These are phyloP conservation scores for Probaryconus sp. DNA, from an alignment of 1,140 invertebrate species.

Conservation along the genomic window DNA sequence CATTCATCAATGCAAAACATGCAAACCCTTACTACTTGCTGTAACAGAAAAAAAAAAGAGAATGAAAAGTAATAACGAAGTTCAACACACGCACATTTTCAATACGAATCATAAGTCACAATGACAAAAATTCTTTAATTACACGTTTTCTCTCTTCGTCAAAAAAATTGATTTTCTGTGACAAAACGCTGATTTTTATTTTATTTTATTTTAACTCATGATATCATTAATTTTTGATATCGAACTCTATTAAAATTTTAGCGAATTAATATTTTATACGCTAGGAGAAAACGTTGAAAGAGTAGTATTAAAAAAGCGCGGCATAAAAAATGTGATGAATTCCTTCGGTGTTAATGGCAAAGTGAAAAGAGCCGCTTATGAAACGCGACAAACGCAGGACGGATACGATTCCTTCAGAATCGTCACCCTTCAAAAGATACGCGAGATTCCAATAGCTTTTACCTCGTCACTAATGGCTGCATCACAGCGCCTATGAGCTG, in stretches of 20 bases:
- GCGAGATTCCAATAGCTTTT: constrained; percentile 74
- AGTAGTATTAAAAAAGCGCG: constrained; percentile 32
- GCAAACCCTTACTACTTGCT: constrained; percentile 53
- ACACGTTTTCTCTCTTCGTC: too few relatives aligned
- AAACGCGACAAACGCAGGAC: constrained; percentile 55
- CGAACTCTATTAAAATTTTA: constrained; percentile 15
- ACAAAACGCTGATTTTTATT: not conserved
- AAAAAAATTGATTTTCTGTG: not conserved
- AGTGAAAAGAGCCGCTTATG: constrained; percentile 55
- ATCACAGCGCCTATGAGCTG: constrained; percentile 64
- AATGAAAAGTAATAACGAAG: constrained; percentile 1
- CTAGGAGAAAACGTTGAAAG: too few relatives aligned
- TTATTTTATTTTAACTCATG: not conserved
- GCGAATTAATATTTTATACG: too few relatives aligned
- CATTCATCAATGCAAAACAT: constrained; percentile 70
- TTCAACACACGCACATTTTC: constrained; percentile 29
- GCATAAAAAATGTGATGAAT: constrained; percentile 39
- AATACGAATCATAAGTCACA: constrained; percentile 8
- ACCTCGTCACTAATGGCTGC: constrained; percentile 71
- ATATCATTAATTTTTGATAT: not conserved
- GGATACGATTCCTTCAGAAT: constrained; percentile 64
- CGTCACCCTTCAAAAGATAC: constrained; percentile 68
- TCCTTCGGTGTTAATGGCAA: constrained; percentile 53
- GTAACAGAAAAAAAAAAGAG: not conserved
- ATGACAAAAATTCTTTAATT: not conserved